phyloP scores from a whole-genome alignment of 2,797 vertebrate genomes.

The Chromis chromis region DNA sequence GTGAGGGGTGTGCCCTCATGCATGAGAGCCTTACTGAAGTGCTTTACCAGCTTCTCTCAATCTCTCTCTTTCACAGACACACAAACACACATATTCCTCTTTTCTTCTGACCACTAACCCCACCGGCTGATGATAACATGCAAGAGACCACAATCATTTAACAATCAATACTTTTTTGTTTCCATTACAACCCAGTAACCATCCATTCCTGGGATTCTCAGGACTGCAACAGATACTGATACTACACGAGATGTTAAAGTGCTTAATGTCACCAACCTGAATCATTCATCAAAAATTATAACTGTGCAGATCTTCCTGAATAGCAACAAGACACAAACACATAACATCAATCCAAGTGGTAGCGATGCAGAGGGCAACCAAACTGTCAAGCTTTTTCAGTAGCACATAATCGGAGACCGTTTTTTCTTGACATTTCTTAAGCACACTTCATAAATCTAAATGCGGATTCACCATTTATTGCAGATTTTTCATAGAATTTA shows the following conservation, averaged over 20 bases:
- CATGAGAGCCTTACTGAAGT: constrained; percentile 30
- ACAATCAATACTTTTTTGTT: constrained; percentile 66
- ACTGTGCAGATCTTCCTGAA: background rate
- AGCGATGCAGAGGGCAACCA: background rate
- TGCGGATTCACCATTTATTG: constrained; percentile 10
- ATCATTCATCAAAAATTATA: background rate
- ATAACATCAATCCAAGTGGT: background rate
- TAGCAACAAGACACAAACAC: constrained; percentile 9
- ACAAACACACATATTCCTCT: constrained; percentile 11
- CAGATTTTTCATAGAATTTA: constrained; percentile 31
- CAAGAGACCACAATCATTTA: constrained; percentile 33
- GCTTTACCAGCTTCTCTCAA: background rate
- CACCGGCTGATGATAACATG: constrained; percentile 25
- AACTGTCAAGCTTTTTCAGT: constrained; percentile 35
- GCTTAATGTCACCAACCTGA: background rate
- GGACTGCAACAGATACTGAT: constrained; percentile 5
- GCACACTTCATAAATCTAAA: constrained; percentile 53
- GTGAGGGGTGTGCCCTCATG: constrained; percentile 36
- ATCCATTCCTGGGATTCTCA: background rate
- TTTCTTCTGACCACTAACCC: constrained; percentile 3
- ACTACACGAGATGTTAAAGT: constrained; percentile 19
- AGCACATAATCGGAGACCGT: constrained; percentile 24
- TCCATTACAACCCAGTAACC: constrained; percentile 30
- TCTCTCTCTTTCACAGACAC: background rate
- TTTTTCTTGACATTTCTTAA: constrained; percentile 25